Base-by-base conservation (phyloP, 2,113 vertebrate genomes). In the Ammodytes marinus region DNA sequence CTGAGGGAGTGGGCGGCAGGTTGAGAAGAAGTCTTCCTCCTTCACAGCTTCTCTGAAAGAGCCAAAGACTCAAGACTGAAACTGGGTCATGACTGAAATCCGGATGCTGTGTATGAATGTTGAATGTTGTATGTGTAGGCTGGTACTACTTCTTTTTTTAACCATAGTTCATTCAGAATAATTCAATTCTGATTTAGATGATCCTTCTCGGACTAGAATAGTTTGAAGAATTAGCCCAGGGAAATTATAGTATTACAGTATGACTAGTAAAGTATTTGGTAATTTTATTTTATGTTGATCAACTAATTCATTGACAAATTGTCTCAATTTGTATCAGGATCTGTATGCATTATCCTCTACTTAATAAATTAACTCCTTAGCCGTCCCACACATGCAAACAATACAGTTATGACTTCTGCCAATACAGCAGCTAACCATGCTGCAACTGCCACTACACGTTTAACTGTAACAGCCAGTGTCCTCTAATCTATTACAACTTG, bases 1-100 rank as follows among this genome's bases (percentile, higher is more conserved):
- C 83, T 80, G 86, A 89, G 73, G 74, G 82, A 86, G 92, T 91
- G 87, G 90, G 89, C 55, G 93, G 92, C 85, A 81, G 86, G 80
- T 91, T 89, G 85, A 86, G 88, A 70, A 89, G 84, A 70, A 89
- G 84, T 89, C 84, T 88, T 70, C 73, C 61, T 85, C 79, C 15
- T 77, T 87, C 83, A 65, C 76, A 63, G 87, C 76, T 86, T 64
- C 47, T 70, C 37, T 39, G 47, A 67, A 87, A 74, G 27, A 27
- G 65, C 74, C 64, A 37, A 60, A 82, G 86, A 85, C 82, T 79
- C 39, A 57, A 64, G 71, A 73, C 50, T 78, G 69, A 83, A 90
- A 90, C 64, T 91, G 66, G 86, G 86, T 93, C 90, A 88, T 7
- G 79, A 70, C 43, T 80, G 69, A 77, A 87, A 85, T 73, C 65